A percentile compares a stretch with the other conserved stretches of the same genome.
Conservation (phyloP, 2,113 vertebrate genomes). For the Nerophis ophidion region DNA sequence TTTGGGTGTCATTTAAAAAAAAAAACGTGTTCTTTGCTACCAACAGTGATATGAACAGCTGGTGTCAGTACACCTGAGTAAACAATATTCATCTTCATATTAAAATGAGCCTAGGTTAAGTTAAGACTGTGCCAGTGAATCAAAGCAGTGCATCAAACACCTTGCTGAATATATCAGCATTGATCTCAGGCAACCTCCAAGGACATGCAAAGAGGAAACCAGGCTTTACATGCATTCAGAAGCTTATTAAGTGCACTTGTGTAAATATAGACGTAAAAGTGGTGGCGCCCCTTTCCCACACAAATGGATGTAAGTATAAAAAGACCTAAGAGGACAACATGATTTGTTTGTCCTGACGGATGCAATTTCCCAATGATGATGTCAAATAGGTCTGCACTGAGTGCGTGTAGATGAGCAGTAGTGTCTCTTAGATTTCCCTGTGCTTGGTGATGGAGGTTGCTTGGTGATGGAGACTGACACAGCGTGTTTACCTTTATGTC, state of each 20-base stretch:
- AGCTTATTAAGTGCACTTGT: slow-evolving; percentile 2
- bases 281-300: slow-evolving; percentile 16
- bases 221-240: slow-evolving; percentile 2
- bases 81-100: slow-evolving; percentile 8
- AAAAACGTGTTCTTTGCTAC: too few relatives aligned
- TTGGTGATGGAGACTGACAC: slow-evolving; percentile 37
- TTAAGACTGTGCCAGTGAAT: slow-evolving; percentile 36
- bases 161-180: slow-evolving; percentile 61
- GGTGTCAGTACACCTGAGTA: not conserved
- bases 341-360: not conserved
- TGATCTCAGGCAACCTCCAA: slow-evolving; percentile 58
- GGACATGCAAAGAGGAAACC: slow-evolving; percentile 44
- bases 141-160: slow-evolving; percentile 66
- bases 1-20: too few relatives aligned
- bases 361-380: not conserved
- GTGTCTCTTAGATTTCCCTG: slow-evolving; percentile 19
- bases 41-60: too few relatives aligned
- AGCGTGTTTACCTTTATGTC: slow-evolving; percentile 27
- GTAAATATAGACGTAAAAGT: slow-evolving; percentile 15
- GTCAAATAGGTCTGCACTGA: not conserved
- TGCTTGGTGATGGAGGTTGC: slow-evolving; percentile 35
- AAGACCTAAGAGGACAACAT: slow-evolving; percentile 16
- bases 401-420: slow-evolving; percentile 4
- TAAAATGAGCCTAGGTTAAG: slow-evolving; percentile 36
- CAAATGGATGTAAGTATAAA: slow-evolving; percentile 34